These are phyloP conservation scores for Leptopilina drosophilae DNA, from an alignment of 2,888 invertebrate species.

Conservation along the genomic window DNA sequence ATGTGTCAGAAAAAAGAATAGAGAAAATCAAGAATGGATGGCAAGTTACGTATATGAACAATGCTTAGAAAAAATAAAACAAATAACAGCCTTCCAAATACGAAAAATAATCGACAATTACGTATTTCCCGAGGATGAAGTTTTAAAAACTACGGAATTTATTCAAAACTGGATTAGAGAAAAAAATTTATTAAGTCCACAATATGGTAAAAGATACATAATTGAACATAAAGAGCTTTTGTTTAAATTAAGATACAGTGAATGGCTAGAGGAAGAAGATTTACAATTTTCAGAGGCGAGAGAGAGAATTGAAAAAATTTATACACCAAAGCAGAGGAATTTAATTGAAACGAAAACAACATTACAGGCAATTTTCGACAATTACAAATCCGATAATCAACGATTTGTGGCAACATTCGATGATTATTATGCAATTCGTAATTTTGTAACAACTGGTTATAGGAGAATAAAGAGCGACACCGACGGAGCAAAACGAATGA, in stretches of 20 bases:
- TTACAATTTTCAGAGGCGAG: background rate
- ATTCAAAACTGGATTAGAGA: background rate
- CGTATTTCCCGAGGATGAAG: background rate
- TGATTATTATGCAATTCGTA: background rate
- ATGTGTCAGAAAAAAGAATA: no score
- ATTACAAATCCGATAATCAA: background rate
- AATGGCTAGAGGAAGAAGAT: background rate
- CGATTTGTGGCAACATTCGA: background rate
- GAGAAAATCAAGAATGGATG: no score
- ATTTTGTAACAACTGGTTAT: background rate
- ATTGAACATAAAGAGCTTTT: background rate
- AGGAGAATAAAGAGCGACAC: background rate
- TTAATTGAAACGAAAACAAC: background rate
- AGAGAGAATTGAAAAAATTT: background rate
- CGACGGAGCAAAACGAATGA: background rate
- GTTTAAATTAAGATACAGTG: background rate
- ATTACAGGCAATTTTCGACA: background rate
- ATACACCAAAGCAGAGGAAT: background rate
- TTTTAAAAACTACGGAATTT: background rate
- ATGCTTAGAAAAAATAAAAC: no score
- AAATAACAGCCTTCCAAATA: no score
- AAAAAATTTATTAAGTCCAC: background rate
- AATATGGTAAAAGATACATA: background rate
- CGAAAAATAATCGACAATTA: background rate
- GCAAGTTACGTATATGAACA: no score